These are phyloP conservation scores for Microtus montanus DNA, from an alignment of 2,113 vertebrate genomes.

Conservation along the genomic window DNA sequence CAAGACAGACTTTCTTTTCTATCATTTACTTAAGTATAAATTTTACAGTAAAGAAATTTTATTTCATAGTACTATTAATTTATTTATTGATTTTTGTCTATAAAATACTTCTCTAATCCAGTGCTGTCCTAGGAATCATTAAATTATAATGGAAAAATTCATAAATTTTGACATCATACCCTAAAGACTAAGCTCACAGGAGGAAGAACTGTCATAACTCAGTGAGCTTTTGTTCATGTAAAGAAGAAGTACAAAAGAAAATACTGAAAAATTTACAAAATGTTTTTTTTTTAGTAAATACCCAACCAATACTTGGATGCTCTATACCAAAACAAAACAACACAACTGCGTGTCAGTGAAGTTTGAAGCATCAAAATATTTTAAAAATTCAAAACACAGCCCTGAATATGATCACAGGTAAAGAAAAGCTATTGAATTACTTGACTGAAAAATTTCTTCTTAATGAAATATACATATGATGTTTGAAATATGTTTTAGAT, in stretches of 20 bases:
- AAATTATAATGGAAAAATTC: not conserved
- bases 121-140: not conserved
- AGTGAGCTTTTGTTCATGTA: fast-evolving
- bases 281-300: not conserved
- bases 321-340: not conserved
- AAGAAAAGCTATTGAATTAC: not conserved
- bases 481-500: not conserved
- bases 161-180: not conserved
- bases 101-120: not conserved
- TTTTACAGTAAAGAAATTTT: not conserved
- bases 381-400: not conserved
- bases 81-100: not conserved
- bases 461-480: not conserved
- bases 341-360: fast-evolving
- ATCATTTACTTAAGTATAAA: not conserved
- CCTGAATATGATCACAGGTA: fast-evolving
- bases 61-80: not conserved
- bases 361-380: fast-evolving
- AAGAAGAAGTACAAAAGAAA: not conserved
- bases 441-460: not conserved
- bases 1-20: fast-evolving
- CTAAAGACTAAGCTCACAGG: not conserved
- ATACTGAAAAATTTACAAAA: not conserved
- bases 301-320: no score
- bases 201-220: not conserved